phyloP scores from a whole-genome alignment of 2,797 vertebrate species.

The Argentina silus region DNA sequence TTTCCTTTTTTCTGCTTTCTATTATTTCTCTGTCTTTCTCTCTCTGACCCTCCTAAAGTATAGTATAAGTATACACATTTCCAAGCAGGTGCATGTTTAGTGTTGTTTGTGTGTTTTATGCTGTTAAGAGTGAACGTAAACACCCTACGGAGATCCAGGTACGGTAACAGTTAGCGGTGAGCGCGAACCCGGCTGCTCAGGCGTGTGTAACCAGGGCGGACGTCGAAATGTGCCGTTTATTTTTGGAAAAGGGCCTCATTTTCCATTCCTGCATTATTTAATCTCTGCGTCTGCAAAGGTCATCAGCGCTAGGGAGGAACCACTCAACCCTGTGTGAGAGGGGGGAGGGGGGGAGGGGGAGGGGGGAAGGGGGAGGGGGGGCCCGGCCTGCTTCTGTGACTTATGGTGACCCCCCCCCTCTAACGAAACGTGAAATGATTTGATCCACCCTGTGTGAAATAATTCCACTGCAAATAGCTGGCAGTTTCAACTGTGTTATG shows the following conservation, averaged over 20 bases:
- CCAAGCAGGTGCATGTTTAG: too few relatives aligned
- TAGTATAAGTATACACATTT: neutral
- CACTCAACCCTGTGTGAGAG: neutral
- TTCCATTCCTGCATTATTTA: conserved; percentile 17
- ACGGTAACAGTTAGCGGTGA: neutral
- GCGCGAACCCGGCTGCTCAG: neutral
- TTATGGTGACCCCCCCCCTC: neutral
- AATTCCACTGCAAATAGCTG: neutral
- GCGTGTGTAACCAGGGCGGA: conserved; percentile 5
- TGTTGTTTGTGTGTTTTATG: too few relatives aligned
- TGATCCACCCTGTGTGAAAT: neutral
- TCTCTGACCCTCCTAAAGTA: neutral
- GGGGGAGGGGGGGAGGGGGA: too few relatives aligned
- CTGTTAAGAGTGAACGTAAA: neutral
- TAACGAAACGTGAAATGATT: neutral
- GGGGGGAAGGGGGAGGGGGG: too few relatives aligned
- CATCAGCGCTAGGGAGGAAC: neutral
- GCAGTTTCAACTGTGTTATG: neutral
- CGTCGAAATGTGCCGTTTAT: conserved; percentile 15
- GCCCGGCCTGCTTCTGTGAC: too few relatives aligned
- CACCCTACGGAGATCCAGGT: neutral
- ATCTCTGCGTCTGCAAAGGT: neutral
- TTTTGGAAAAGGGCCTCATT: neutral
- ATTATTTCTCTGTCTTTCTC: neutral
- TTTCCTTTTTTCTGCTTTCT: neutral